Base-by-base conservation (phyloP, 2,113 vertebrate genomes). In the Lichenostomus cassidix region DNA sequence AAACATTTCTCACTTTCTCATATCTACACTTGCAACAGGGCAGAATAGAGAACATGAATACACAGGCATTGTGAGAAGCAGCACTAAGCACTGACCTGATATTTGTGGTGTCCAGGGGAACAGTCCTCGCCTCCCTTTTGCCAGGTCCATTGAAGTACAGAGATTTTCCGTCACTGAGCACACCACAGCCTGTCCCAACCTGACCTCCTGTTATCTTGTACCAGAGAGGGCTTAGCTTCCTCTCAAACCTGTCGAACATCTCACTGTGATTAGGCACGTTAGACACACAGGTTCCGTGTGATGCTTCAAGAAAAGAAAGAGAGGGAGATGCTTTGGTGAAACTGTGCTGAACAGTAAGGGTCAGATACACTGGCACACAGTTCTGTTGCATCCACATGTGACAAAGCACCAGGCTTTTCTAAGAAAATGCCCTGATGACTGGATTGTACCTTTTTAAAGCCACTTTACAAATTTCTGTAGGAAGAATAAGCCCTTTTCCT, bases 181-280 rank as follows among this genome's bases (percentile, higher is more conserved):
- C 98, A 9, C 99, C 99, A 90, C 99, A 99, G 87, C 99, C 99
- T 1, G 98, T 98, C 78, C 98, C 99, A 35, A 98, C 97, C 94
- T 99, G 98, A 77, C 98, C 99, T 56, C 99, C 99, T 12, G 98
- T 98, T 71, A 99, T 98, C 96, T 98, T 98, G 97, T 99, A 98
- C 99, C 99, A 99, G 63, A 99, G 99, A 10, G 99, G 99, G 92
- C 98, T 99, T 77, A 99, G 97, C 96, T 99, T 99, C 77, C 98
- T 99, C 97, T 99, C 99, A 96, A 99, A 99, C 78, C 99, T 98
- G 96, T 99, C 99, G 7, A 98, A 98, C 97, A 99, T 98, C 97
- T 99, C 99, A 65, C 98, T 98, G 93, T 98, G 98, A 88, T 98
- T 99, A 71, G 99, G 98, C 62, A 98, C 95, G 44, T 98, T 98